These are phyloP conservation scores for Apamea epomidion DNA, from an alignment of 2,888 invertebrate species.

Conservation along the genomic window DNA sequence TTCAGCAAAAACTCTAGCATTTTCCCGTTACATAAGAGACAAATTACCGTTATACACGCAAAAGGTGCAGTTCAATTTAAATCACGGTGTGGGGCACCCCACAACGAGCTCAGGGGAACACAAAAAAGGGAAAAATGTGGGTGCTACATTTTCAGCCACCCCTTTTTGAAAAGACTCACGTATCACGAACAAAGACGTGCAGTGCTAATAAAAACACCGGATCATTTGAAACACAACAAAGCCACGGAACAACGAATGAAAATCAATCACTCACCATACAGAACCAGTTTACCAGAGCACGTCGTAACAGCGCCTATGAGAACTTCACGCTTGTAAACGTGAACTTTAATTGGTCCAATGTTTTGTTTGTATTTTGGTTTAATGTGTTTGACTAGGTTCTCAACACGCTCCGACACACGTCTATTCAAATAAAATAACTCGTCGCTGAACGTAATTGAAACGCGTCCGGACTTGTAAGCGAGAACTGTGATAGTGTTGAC, in stretches of 20 bases:
- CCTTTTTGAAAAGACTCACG: slow-evolving; percentile 63
- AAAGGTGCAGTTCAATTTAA: slow-evolving; percentile 68
- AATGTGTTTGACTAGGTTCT: slow-evolving; percentile 48
- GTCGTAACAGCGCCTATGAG: slow-evolving; percentile 49
- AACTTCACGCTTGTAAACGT: slow-evolving; percentile 62
- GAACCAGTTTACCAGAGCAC: slow-evolving; percentile 59
- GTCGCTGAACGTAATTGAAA: slow-evolving; percentile 46
- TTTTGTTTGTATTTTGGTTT: slow-evolving; percentile 61
- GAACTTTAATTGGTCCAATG: slow-evolving; percentile 64
- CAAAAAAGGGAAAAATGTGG: slow-evolving; percentile 57
- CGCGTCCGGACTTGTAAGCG: slow-evolving; percentile 45
- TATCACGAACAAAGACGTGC: slow-evolving; percentile 59
- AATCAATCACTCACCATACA: slow-evolving; percentile 67
- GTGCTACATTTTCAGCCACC: slow-evolving; percentile 50
- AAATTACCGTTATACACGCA: slow-evolving; percentile 62
- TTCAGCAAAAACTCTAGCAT: slow-evolving; percentile 40
- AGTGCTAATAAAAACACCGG: slow-evolving; percentile 64
- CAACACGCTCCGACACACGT: slow-evolving; percentile 37
- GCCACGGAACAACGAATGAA: slow-evolving; percentile 57
- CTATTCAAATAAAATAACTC: slow-evolving; percentile 54
- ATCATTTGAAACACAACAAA: slow-evolving; percentile 65
- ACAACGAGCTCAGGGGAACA: slow-evolving; percentile 42
- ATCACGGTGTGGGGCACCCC: slow-evolving; percentile 44
- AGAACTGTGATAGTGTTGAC: slow-evolving; percentile 47
- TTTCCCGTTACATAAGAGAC: slow-evolving; percentile 47